phyloP scores from a whole-genome alignment of 2,797 vertebrate species.

The Spinus pinus region DNA sequence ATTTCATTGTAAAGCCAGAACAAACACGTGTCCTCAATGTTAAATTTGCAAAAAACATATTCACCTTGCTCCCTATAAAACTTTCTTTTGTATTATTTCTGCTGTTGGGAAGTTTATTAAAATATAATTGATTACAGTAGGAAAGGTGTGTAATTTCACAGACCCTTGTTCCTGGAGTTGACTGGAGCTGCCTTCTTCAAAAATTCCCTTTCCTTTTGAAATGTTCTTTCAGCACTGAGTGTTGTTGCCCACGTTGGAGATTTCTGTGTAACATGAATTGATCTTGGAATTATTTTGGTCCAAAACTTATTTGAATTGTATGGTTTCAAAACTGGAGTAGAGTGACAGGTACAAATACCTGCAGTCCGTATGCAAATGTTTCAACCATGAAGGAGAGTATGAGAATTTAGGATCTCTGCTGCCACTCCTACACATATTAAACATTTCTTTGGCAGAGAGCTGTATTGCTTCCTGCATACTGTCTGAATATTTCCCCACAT shows the following conservation, averaged over 20 bases:
- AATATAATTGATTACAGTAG: not conserved
- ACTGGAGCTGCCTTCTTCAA: not conserved
- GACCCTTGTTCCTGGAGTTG: not conserved
- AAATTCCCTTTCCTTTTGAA: not conserved
- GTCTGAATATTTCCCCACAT: not conserved
- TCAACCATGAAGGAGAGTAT: not conserved
- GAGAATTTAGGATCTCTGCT: not conserved
- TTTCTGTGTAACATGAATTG: not conserved
- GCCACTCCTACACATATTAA: not conserved
- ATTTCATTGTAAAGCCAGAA: not conserved
- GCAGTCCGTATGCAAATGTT: not conserved
- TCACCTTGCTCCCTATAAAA: not conserved
- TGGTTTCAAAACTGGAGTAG: not conserved
- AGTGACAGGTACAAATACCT: not conserved
- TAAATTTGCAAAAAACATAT: not conserved
- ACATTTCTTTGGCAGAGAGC: not conserved
- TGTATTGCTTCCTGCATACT: not conserved
- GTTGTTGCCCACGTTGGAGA: not conserved
- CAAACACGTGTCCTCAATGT: accelerated
- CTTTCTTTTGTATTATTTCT: not conserved
- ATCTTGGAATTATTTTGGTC: not conserved
- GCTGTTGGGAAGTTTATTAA: not conserved
- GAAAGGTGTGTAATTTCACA: not conserved
- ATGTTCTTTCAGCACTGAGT: not conserved
- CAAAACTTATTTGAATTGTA: not conserved